Base-by-base conservation (phyloP, 1,140 invertebrate genomes). In the Cylas formicarius region DNA sequence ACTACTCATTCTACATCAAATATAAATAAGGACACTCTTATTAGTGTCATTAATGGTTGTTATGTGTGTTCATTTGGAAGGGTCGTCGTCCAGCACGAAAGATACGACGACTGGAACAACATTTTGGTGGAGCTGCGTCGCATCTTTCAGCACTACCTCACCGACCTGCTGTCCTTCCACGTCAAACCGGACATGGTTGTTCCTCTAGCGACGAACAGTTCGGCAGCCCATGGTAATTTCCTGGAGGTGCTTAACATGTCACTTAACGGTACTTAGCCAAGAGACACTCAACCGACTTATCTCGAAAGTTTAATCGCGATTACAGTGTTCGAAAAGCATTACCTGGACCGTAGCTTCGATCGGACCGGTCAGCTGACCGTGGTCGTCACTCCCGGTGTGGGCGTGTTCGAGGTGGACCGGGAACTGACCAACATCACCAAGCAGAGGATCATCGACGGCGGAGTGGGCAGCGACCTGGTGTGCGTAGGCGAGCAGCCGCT, bases 401-500 rank as follows among this genome's bases (percentile, higher is more conserved):
- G 96, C 5, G 93, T 99, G 1, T 91, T 91, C 64, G 92, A 98
- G 69, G 96, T 99, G 1, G 94, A 99, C 65, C 73, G 94, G 53
- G 91, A 97, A 66, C 69, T 99, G 18, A 96, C 93, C 0, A 96
- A 97, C 64, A 90, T 99, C 3, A 99, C 96, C 0, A 99, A 99
- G 69, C 95, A 99, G 67, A 73, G 95, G 59, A 93, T 98, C 35
- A 98, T 99, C 55, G 96, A 99, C 66, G 97, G 96, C 68, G 95
- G 96, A 55, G 90, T 92, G 16, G 86, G 86, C 17, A 90, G 86
- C 62, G 87, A 91, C 66, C 73, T 99, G 33, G 94, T 99, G 0
- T 99, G 96, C 68, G 86, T 99, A 13, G 96, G 95, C n/a, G 95
- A 99, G 68, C 95, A 99, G 69, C 96, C 96, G 0, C 70, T 99